Conservation (phyloP, 2,888 invertebrate species). For the Sycophila texana region DNA sequence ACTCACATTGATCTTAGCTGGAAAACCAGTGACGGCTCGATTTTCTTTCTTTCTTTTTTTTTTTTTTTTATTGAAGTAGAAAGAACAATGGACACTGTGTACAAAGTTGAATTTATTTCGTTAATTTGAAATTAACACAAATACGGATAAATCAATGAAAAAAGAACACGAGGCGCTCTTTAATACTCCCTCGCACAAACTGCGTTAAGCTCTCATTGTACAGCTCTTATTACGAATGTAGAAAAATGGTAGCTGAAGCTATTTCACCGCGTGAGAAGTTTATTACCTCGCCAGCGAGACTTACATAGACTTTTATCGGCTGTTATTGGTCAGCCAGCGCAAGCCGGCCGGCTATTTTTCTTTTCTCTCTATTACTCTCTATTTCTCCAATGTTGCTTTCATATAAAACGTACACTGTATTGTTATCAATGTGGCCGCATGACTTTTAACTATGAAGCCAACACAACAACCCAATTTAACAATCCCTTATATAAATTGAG, state of each 20-base stretch:
- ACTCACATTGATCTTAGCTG: no score
- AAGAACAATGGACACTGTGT: no score
- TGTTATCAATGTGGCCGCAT: no score
- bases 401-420: no score
- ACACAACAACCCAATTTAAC: no score
- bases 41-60: background rate
- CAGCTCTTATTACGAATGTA: conserved; percentile 64
- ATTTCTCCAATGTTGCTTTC: no score
- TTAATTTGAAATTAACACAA: background rate
- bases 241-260: conserved; percentile 7
- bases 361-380: conserved; percentile 19
- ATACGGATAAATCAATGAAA: background rate
- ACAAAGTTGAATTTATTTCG: background rate
- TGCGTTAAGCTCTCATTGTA: conserved; percentile 61
- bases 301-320: conserved; percentile 64
- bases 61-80: background rate
- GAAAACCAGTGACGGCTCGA: background rate
- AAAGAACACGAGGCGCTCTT: conserved; percentile 1
- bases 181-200: conserved; percentile 53
- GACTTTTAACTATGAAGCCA: no score
- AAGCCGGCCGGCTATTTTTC: background rate
- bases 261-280: conserved; percentile 59
- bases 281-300: conserved; percentile 60
- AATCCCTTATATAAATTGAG: no score
- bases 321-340: conserved; percentile 64